Conservation (phyloP, 37 sponge, comb jelly and placozoan species). For the Dysidea cf. avara region DNA sequence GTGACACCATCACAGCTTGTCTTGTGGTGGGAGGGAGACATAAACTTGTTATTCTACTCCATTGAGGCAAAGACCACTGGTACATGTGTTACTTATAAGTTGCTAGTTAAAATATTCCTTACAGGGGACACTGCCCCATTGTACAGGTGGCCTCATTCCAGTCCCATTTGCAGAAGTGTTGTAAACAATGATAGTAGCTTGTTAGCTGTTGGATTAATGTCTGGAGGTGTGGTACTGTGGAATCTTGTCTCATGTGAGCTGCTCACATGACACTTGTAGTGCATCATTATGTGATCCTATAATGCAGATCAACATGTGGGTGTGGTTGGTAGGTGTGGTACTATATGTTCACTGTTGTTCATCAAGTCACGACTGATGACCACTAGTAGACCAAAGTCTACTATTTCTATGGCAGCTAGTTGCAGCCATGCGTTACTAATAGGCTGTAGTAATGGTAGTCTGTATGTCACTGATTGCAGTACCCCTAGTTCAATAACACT, state of each 20-base stretch:
- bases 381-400: not conserved
- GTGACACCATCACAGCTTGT: slow-evolving; percentile 29
- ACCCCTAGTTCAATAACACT: too few relatives aligned
- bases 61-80: slow-evolving; percentile 19
- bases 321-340: too few relatives aligned
- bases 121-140: slow-evolving; percentile 5
- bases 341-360: not conserved
- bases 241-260: slow-evolving; percentile 35
- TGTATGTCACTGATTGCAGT: too few relatives aligned
- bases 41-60: slow-evolving; percentile 38
- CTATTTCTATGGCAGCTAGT: not conserved
- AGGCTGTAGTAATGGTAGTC: not conserved
- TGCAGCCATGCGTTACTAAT: not conserved
- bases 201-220: slow-evolving; percentile 43
- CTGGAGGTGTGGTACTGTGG: slow-evolving; percentile 38
- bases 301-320: not conserved
- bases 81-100: not conserved
- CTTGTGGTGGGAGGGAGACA: slow-evolving; percentile 46
- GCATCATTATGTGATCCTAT: not conserved
- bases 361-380: not conserved
- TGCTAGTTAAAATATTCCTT: not conserved
- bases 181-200: slow-evolving; percentile 24
- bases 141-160: slow-evolving; percentile 28
- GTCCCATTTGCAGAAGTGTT: slow-evolving; percentile 17
- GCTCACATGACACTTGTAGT: too few relatives aligned